Base-by-base conservation (phyloP, 2,113 vertebrate species). In the Murina feae region DNA sequence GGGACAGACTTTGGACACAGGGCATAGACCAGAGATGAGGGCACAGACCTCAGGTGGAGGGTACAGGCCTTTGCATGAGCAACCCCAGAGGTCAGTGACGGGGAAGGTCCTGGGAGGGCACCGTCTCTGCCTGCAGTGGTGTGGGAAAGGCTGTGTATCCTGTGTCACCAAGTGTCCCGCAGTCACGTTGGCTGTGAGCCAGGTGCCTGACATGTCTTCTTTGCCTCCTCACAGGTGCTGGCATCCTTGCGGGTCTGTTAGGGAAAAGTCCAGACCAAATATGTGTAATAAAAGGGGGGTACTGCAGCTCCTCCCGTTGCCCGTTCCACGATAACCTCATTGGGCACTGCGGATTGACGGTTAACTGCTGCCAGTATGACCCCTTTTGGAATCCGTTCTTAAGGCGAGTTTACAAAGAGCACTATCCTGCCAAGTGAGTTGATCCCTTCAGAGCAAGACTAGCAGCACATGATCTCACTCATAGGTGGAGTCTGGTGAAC, bases 41-140 rank as follows among this genome's bases (percentile, higher is more conserved):
- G 25, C 23, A 60, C 9, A 28, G 55, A 58, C 63, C 63, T 65
- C 30, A 65, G 58, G 5, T 23, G 25, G 23, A 10, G 2, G 68
- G 68, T 1, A 39, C 25, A 39, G 6, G 23, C 21, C 14, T 4
- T 6, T 69, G 79, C 7, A 7, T 9, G 20, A 66, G 63, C 37
- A 32, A 16, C 1, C n/a, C 60, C 13, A 9, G 53, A 63, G 51
- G 60, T 21, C 51, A 75, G 21, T 21, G 5, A 7, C 7, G 4
- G 21, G 7, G 16, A n/a, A n/a, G n/a, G n/a, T n/a, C n/a, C n/a
- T n/a, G n/a, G n/a, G n/a, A n/a, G n/a, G n/a, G n/a, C n/a, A n/a
- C n/a, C n/a, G n/a, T n/a, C 21, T 12, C 28, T 0, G n/a, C n/a
- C n/a, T n/a, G 1, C 9, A 0, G 0, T 14, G 44, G 37, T 51